Evolutionary conservation across 1,140 invertebrate genomes (phyloP), one percentile per base, ranked within the genome.

Genomic region (Drosophila serrata): DNA sequence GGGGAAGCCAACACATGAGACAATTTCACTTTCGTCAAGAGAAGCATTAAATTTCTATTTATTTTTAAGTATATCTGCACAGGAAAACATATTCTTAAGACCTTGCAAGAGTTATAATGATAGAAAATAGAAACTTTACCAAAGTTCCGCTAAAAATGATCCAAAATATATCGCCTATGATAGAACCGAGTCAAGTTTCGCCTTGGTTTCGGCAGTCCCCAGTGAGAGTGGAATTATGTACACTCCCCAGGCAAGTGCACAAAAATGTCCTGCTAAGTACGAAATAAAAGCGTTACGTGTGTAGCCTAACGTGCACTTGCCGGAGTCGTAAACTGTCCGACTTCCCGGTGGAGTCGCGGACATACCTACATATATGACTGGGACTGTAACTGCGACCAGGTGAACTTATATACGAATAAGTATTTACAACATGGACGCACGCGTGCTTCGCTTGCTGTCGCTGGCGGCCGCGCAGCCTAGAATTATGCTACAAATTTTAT

Each of bases 401-500:
- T 19, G 39, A 61, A 80, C 69, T 76, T 81, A 75, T 82, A 53
- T 73, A 33, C 12, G 12, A 22, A 31, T 35, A 3, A 17, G 31
- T 53, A 60, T 70, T 82, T 78, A 56, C 48, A 82, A 73, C 75
- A 55, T 77, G 62, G 65, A 76, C 73, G 70, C 73, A 75, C 75
- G 62, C 61, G 62, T 76, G 49, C 46, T 48, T 22, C 48, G 55
- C 46, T 63, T 72, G 46, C 43, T 12, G 17, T 31, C 12, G 17
- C 12, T 7, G 35, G 53, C 35, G 60, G 40, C 58, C 22, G 19
- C 37, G 12, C 27, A 51, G 62, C 69, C 73, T 48, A 63, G 45
- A 81, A 90, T 75, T 81, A 82, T 88, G 61, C 84, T 74, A 87
- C 80, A 90, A 85, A 90, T 90, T 90, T 90, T 64, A 85, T 85